Base-by-base conservation (phyloP, 2,797 vertebrate species). In the Mareca penelope region DNA sequence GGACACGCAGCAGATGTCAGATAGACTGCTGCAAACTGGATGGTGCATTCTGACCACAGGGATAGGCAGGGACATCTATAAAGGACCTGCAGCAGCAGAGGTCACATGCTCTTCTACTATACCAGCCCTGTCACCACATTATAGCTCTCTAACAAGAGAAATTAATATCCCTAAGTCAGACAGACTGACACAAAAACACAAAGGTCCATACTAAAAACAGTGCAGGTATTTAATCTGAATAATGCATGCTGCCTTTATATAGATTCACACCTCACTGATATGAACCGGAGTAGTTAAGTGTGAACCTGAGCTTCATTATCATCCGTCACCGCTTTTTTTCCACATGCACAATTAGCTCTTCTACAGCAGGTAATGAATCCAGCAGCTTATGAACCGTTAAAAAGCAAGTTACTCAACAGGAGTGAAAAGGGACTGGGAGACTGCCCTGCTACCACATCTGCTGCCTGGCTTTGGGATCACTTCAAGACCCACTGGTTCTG, bases 181-280 rank as follows among this genome's bases (percentile, higher is more conserved):
- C 85, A 93, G 85, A 87, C 81, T 94, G 86, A 85, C 48, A 89
- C 40, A 85, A 80, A 95, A 95, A 65, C 88, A 90, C 86, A 80
- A 78, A 92, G 86, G 90, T 83, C 53, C 3, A 1, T 22, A 42
- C 50, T 85, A 70, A 89, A 70, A 71, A 3, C 68, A 80, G 80
- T 22, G 60, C 75, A 82, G 48, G 57, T 78, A 82, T 93, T 95
- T 94, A 87, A 94, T 87, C 40, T 90, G 92, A 79, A 31, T 85
- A 90, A 91, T 64, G n/a, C 67, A 57, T 2, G 24, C 67, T 95
- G 86, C 53, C 70, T 83, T 86, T 71, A 46, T 42, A 46, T 2
- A 77, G 80, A 59, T 7, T 65, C 55, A 93, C 31, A 72, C 39
- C 89, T 93, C 88, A 42, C 75, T 42, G 75, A 64, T 86, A 71